phyloP scores from a whole-genome alignment of 2,113 vertebrate genomes.

The Ptilorrhoa leucosticta region DNA sequence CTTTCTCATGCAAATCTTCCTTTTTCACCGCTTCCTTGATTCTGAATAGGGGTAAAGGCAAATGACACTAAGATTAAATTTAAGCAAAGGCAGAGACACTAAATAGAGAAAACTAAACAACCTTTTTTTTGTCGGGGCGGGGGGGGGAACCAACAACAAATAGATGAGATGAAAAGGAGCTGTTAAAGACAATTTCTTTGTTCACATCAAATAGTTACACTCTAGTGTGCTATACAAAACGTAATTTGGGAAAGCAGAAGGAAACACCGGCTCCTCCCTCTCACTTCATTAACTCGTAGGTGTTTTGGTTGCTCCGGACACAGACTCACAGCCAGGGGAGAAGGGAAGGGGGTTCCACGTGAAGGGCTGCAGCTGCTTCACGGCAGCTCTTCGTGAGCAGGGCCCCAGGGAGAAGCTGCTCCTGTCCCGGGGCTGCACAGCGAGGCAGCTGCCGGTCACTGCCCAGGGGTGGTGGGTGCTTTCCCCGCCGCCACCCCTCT shows the following conservation, averaged over 20 bases:
- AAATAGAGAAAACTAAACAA: neutral
- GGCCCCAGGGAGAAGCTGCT: neutral
- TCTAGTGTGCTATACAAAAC: accelerated
- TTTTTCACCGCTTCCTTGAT: neutral
- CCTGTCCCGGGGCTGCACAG: neutral
- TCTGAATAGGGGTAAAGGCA: neutral
- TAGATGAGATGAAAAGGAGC: neutral
- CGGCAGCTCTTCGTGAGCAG: accelerated
- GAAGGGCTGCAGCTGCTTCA: neutral
- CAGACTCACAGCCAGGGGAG: neutral
- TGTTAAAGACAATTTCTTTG: neutral
- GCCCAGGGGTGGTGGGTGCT: accelerated
- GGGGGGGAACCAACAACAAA: neutral
- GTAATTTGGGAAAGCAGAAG: neutral
- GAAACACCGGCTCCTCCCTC: neutral
- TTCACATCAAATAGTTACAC: neutral
- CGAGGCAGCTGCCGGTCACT: neutral
- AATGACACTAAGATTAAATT: neutral
- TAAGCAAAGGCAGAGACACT: neutral
- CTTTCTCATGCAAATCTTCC: neutral
- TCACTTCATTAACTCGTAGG: neutral
- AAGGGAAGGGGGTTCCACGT: accelerated
- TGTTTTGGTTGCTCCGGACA: neutral
- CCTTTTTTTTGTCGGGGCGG: accelerated
- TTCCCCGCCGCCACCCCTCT: neutral